phyloP scores from a whole-genome alignment of 2,113 vertebrate genomes.

The Ochotona princeps region DNA sequence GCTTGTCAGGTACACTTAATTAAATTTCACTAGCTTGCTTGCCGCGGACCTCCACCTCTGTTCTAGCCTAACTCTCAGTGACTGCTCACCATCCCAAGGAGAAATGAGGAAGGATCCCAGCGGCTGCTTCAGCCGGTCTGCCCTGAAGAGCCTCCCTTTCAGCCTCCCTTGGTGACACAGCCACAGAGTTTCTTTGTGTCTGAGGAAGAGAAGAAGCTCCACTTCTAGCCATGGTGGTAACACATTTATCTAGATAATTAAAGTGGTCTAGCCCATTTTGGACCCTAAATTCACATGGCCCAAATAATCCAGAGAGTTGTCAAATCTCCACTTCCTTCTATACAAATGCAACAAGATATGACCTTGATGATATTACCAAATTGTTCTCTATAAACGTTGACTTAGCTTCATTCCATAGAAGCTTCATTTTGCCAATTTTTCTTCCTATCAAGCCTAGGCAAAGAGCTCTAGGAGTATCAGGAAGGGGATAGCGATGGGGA shows the following conservation, averaged over 20 bases:
- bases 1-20: too few relatives aligned
- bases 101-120: too few relatives aligned
- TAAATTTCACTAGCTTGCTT: too few relatives aligned
- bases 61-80: too few relatives aligned
- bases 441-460: constrained; percentile 15
- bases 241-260: neutral
- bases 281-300: neutral
- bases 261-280: neutral
- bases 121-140: too few relatives aligned
- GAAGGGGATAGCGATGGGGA: neutral
- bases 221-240: too few relatives aligned
- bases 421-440: constrained; percentile 43
- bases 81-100: too few relatives aligned
- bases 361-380: neutral
- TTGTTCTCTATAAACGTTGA: constrained; percentile 15
- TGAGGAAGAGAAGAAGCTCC: too few relatives aligned
- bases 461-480: neutral
- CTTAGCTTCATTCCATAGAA: neutral
- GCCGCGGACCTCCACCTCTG: too few relatives aligned
- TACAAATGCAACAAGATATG: neutral
- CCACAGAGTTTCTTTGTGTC: too few relatives aligned
- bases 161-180: too few relatives aligned
- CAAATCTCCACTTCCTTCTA: neutral
- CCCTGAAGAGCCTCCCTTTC: too few relatives aligned
- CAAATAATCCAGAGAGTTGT: neutral